Conservation (phyloP, 2,797 vertebrate species). For the Parambassis ranga region DNA sequence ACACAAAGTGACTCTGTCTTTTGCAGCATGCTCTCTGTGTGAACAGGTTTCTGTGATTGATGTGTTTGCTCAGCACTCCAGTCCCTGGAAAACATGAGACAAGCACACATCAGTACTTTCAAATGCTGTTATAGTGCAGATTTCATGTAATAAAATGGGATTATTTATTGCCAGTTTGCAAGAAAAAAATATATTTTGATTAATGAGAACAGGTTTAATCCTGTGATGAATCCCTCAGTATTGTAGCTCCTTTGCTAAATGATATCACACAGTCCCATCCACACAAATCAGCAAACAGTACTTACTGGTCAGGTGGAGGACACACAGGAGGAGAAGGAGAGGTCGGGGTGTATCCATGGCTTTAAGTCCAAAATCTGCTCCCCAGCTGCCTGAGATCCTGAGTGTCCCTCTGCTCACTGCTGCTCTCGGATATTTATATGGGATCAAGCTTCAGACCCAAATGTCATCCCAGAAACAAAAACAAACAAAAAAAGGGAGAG, state of each 20-base stretch:
- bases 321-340: conserved; percentile 54
- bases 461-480: conserved; percentile 56
- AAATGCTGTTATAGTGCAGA: too few species aligned
- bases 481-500: conserved; percentile 52
- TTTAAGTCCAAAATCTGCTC: conserved; percentile 51
- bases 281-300: conserved; percentile 38
- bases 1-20: conserved; percentile 79
- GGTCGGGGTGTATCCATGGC: conserved; percentile 50
- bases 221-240: too few species aligned
- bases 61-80: conserved; percentile 53
- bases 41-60: conserved; percentile 73
- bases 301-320: conserved; percentile 75
- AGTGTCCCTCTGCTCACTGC: conserved; percentile 43
- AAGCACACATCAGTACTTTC: not conserved
- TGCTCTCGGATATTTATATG: conserved; percentile 71
- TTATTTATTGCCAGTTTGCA: too few species aligned
- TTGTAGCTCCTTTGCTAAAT: too few species aligned
- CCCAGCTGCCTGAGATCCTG: conserved; percentile 52
- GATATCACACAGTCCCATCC: not conserved
- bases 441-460: conserved; percentile 45
- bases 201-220: too few species aligned
- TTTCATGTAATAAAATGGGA: too few species aligned
- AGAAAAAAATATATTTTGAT: too few species aligned
- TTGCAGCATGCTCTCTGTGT: conserved; percentile 81
- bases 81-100: conserved; percentile 62